These are phyloP conservation scores for Stichodactyla mertensii DNA, from an alignment of 64 coral and sea anemone genomes.

Conservation along the genomic window DNA sequence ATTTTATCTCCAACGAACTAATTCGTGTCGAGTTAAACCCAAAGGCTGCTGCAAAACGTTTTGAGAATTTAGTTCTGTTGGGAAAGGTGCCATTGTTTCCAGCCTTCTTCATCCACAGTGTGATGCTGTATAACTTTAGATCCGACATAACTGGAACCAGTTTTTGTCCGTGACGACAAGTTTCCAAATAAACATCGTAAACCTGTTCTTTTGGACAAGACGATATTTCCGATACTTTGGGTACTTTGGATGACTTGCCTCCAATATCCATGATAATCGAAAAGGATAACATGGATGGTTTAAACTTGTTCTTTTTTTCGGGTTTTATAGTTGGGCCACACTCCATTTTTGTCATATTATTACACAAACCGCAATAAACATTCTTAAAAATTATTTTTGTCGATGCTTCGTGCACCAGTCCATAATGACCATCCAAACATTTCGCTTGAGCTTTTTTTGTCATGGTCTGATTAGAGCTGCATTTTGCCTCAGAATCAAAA, in stretches of 20 bases:
- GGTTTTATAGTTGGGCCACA: neutral
- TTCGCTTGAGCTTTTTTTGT: neutral
- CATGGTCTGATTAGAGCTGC: neutral
- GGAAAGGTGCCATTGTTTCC: neutral
- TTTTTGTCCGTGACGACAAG: neutral
- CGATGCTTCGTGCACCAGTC: neutral
- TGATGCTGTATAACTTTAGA: neutral
- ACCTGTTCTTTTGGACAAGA: conserved; percentile 1
- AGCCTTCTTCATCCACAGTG: neutral
- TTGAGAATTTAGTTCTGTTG: neutral
- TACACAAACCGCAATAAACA: neutral
- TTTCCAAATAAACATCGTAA: conserved; percentile 13
- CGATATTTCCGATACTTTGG: neutral
- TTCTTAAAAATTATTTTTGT: neutral
- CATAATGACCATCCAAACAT: neutral
- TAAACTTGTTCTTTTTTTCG: neutral
- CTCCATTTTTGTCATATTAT: neutral
- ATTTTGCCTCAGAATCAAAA: neutral
- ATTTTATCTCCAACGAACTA: neutral
- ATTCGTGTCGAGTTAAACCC: neutral
- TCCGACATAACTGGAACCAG: neutral
- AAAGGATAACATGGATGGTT: neutral
- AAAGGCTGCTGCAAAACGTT: neutral
- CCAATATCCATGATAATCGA: conserved; percentile 10
- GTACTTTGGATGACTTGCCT: neutral